phyloP scores from a whole-genome alignment of 2,113 vertebrate species.

The Drymodes brunneopygia region DNA sequence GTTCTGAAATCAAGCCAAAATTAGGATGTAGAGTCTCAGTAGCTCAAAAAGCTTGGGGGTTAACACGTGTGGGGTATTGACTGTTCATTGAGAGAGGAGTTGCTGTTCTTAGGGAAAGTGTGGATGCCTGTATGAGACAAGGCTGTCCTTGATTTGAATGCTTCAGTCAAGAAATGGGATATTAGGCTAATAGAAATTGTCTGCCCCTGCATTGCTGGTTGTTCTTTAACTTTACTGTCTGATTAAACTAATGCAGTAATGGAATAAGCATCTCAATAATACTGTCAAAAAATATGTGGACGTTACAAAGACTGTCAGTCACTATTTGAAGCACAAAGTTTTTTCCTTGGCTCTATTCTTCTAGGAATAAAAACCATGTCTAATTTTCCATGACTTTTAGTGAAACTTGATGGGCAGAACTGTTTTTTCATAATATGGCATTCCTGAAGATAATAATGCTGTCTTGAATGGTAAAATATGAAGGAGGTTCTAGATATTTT shows the following conservation, averaged over 20 bases:
- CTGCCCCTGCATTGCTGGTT: neutral
- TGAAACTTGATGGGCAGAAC: neutral
- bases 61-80: neutral
- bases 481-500: neutral
- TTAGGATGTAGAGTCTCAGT: neutral
- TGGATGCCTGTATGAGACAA: neutral
- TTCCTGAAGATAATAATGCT: neutral
- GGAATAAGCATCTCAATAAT: neutral
- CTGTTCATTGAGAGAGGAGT: neutral
- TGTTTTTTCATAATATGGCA: neutral
- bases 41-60: neutral
- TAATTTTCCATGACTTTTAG: neutral
- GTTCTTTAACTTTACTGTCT: neutral
- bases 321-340: neutral
- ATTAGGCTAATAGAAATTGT: neutral
- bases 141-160: neutral
- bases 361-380: neutral
- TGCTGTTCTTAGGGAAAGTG: neutral
- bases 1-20: neutral
- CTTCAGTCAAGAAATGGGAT: neutral
- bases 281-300: neutral
- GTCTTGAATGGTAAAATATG: neutral
- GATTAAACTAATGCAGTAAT: neutral
- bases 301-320: neutral
- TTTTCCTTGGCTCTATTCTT: neutral